Percentiles rank a stretch among this genome's conserved stretches.
These are phyloP conservation scores for Poecilia velifera DNA, from an alignment of 2,797 vertebrate genomes.

Conservation along the genomic window DNA sequence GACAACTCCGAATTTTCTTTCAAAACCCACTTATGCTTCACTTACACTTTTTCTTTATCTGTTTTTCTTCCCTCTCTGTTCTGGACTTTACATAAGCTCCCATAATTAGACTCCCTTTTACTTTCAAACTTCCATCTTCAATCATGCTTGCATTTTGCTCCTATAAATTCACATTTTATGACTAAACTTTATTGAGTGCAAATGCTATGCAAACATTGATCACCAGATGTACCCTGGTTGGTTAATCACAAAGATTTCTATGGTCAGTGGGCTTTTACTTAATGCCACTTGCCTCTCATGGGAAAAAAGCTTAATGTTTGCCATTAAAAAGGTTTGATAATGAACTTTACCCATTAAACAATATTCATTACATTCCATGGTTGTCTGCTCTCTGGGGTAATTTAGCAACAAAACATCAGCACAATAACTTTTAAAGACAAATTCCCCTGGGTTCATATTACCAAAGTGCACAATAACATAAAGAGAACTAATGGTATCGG, in stretches of 20 bases:
- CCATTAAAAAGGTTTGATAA: constrained; percentile 59
- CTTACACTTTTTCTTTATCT: neutral
- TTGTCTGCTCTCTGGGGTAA: constrained; percentile 47
- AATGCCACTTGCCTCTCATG: constrained; percentile 47
- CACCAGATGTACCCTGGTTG: constrained; percentile 37
- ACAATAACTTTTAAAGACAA: constrained; percentile 46
- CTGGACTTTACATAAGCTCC: neutral
- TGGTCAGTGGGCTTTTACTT: constrained; percentile 35
- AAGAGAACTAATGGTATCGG: constrained; percentile 13
- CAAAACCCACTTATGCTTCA: neutral
- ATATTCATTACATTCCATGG: constrained; percentile 47
- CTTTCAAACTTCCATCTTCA: neutral
- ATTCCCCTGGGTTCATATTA: constrained; percentile 25
- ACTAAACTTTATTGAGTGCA: constrained; percentile 43
- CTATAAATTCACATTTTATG: neutral
- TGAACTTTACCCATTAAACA: constrained; percentile 59
- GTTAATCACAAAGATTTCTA: constrained; percentile 59
- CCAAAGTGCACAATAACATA: constrained; percentile 30
- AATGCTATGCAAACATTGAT: constrained; percentile 34
- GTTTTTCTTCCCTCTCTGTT: neutral
- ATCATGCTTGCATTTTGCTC: neutral
- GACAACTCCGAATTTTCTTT: neutral
- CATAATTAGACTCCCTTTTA: neutral
- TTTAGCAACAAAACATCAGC: constrained; percentile 46
- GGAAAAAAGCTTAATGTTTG: constrained; percentile 59